Evolutionary conservation across 37 sponge, comb jelly and placozoan genomes (phyloP).

Genomic region (Haliclona indistincta): DNA sequence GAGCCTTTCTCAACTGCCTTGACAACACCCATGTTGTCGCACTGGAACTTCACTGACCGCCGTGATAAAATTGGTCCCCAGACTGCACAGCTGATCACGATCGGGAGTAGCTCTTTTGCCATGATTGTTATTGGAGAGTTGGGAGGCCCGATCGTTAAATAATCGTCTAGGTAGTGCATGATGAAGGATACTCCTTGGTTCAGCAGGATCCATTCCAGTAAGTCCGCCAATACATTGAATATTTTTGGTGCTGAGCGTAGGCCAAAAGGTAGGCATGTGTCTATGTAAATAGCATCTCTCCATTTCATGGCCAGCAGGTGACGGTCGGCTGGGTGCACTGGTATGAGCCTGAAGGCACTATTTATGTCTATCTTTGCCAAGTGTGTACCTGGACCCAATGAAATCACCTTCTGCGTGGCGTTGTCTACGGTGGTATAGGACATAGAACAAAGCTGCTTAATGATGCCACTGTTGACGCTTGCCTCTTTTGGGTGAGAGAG

Average conservation of each 20-base stretch:
- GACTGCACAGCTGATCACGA: conserved; percentile 2
- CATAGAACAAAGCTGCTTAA: conserved; percentile 23
- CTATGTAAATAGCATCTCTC: conserved; percentile 14
- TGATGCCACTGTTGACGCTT: conserved; percentile 24
- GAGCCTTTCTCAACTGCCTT: neutral
- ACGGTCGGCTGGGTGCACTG: conserved; percentile 42
- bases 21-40: too few species aligned
- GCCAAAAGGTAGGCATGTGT: conserved; percentile 42
- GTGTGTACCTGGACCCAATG: too few species aligned
- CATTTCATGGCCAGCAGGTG: conserved; percentile 30
- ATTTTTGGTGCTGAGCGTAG: conserved; percentile 40
- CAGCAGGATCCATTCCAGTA: conserved; percentile 14
- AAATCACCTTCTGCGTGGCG: neutral
- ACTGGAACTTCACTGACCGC: neutral
- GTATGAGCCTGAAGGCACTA: conserved; percentile 18
- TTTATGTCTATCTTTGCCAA: too few species aligned
- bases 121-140: neutral
- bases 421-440: conserved; percentile 22
- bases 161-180: conserved; percentile 39
- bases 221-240: conserved; percentile 28
- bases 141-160: conserved; percentile 5
- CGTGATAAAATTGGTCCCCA: conserved; percentile 1
- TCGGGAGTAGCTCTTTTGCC: conserved; percentile 26
- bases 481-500: conserved; percentile 14
- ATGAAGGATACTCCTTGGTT: neutral